These are phyloP conservation scores for Trachelus troglodyta DNA, from an alignment of 2,888 invertebrate species.

Conservation along the genomic window DNA sequence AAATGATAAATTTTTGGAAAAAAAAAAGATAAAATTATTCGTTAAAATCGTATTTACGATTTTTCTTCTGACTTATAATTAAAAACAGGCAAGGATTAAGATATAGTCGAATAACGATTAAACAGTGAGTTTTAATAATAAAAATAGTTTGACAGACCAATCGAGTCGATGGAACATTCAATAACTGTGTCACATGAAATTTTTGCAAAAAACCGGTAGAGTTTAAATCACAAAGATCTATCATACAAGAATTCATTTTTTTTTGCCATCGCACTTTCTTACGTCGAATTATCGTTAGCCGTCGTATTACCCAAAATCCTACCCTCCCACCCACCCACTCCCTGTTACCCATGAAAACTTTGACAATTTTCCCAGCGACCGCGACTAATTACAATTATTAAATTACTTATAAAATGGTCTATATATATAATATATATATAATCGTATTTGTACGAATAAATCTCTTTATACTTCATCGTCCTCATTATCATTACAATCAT, in stretches of 20 bases:
- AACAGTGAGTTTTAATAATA: slow-evolving; percentile 66
- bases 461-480: slow-evolving; percentile 23
- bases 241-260: not conserved
- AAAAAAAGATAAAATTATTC: no score
- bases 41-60: no score
- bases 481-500: no score
- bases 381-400: slow-evolving; percentile 10
- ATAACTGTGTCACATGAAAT: slow-evolving; percentile 46
- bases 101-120: slow-evolving; percentile 49
- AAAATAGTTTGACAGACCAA: slow-evolving; percentile 63
- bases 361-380: not conserved
- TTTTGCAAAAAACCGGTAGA: slow-evolving; percentile 42
- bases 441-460: slow-evolving; percentile 44
- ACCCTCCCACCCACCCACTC: not conserved
- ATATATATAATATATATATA: slow-evolving; percentile 4
- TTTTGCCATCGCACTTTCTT: not conserved
- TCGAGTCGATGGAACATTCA: slow-evolving; percentile 50
- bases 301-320: not conserved
- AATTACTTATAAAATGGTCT: slow-evolving; percentile 22
- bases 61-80: no score
- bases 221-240: slow-evolving; percentile 30
- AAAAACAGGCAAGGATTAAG: no score
- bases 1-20: no score
- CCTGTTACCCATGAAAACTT: not conserved
- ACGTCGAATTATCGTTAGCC: not conserved